Conservation (phyloP, 2,888 invertebrate genomes). For the Piscicola geometra region DNA sequence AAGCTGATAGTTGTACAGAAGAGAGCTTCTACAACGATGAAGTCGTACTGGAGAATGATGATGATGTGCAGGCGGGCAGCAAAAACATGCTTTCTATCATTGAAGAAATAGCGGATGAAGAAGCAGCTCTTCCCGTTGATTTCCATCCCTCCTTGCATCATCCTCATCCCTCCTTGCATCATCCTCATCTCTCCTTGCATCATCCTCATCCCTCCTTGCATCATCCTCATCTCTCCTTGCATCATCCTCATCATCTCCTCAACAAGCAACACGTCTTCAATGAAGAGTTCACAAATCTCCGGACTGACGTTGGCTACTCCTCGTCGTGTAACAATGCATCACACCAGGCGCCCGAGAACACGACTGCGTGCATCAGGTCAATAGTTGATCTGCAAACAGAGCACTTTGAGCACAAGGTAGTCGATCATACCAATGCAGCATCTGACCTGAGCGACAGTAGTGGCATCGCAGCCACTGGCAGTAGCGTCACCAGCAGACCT, state of each 20-base stretch:
- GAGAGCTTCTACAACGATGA: neutral
- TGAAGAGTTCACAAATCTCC: neutral
- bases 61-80: neutral
- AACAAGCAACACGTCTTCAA: neutral
- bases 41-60: neutral
- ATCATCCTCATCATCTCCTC: neutral
- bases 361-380: neutral
- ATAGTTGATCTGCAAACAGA: neutral
- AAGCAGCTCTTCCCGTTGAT: neutral
- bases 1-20: neutral
- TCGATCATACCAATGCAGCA: neutral
- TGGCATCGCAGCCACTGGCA: constrained; percentile 11
- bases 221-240: neutral
- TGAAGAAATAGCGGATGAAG: constrained; percentile 13
- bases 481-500: constrained; percentile 1
- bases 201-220: too few relatives aligned
- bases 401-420: neutral
- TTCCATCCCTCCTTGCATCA: too few relatives aligned
- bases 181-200: too few relatives aligned
- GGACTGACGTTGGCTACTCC: neutral
- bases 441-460: constrained; percentile 28
- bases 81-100: neutral
- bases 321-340: neutral
- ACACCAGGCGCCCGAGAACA: neutral
- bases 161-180: too few relatives aligned